Percentiles rank a stretch among this genome's conserved stretches.
phyloP scores from a whole-genome alignment of 1,140 invertebrate species.

The Zaprionus camerounensis region DNA sequence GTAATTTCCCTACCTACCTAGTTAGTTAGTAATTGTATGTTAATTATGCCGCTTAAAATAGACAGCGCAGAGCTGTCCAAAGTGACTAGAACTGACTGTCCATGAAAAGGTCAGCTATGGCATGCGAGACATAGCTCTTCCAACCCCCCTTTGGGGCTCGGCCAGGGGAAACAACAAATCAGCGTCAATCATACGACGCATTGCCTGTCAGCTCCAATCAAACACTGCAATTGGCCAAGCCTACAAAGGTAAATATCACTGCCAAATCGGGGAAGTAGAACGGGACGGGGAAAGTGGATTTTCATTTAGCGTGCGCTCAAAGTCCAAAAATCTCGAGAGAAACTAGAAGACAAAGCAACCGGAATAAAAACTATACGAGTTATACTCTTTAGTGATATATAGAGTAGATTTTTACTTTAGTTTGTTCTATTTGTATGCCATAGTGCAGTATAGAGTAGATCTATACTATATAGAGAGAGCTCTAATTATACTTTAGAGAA shows the following conservation, averaged over 20 bases:
- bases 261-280: not conserved
- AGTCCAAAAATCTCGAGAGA: not conserved
- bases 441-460: not conserved
- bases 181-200: constrained; percentile 71
- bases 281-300: constrained; percentile 3
- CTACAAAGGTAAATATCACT: constrained; percentile 52
- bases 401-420: too few relatives aligned
- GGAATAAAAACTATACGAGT: not conserved
- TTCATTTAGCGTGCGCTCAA: not conserved
- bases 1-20: constrained; percentile 10
- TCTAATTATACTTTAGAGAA: too few relatives aligned
- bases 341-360: not conserved
- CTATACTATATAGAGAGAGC: too few relatives aligned
- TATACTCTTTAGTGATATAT: not conserved
- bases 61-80: constrained; percentile 23
- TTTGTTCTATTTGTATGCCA: too few relatives aligned
- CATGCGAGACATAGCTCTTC: constrained; percentile 3
- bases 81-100: constrained; percentile 20
- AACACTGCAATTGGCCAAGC: constrained; percentile 49
- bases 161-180: constrained; percentile 71
- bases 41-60: constrained; percentile 73
- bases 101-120: constrained; percentile 24
- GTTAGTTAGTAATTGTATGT: constrained; percentile 65
- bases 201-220: constrained; percentile 61
- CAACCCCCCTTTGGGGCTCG: constrained; percentile 18